Evolutionary conservation across 2,888 invertebrate species (phyloP), one percentile per base, ranked within the genome.

Genomic region (Hemistola chrysoprasaria): DNA sequence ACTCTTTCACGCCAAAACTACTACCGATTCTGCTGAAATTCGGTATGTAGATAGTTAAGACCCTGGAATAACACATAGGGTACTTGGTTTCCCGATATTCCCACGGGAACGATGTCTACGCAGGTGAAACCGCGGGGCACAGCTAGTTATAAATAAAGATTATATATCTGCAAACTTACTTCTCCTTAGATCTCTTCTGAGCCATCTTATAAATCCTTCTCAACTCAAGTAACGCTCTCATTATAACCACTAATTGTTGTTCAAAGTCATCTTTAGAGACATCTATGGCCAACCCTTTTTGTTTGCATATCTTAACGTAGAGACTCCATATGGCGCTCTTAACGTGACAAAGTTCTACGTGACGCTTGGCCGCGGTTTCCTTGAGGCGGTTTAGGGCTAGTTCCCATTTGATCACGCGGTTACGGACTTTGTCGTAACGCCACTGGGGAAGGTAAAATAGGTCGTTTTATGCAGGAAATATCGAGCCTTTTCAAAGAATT

Each of bases 401-500:
- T 66, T 93, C 92, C 91, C 92, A 92, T 57, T 91, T 91, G 20
- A 92, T 71, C 0, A 92, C 90, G 22, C 90, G 84, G 46, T 86
- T 88, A 22, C 91, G 86, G 1, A 92, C 91, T 39, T 83, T 86
- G 56, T 92, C 92, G 64, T 91, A 92, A 25, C 91, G 86, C 64
- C 88, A 87, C 83, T 92, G 66, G 36, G 46, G 36, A 25, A 9
- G n/a, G 16, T 27, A 6, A 24, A 29, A 11, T 20, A 8, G 1
- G 8, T n/a, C 5, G 8, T n/a, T n/a, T n/a, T n/a, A n/a, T n/a
- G n/a, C n/a, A n/a, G n/a, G n/a, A n/a, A n/a, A n/a, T n/a, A n/a
- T n/a, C n/a, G n/a, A n/a, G n/a, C n/a, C n/a, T n/a, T n/a, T n/a
- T n/a, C n/a, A n/a, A n/a, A n/a, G n/a, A n/a, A n/a, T n/a, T n/a